Conservation (phyloP, 23 tunicate genomes). For the Diplosoma virens region DNA sequence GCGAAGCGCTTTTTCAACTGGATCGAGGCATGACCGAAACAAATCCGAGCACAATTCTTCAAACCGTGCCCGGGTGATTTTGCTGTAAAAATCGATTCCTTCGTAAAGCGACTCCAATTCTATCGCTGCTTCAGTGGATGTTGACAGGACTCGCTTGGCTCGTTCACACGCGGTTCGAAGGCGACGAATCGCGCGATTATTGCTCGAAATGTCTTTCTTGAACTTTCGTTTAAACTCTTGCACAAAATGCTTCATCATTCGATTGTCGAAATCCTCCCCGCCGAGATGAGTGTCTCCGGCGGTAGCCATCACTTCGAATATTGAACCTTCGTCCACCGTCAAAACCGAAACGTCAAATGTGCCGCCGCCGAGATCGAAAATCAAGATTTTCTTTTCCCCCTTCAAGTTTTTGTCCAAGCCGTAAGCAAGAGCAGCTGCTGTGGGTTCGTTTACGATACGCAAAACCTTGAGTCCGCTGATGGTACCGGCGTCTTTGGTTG, state of each 20-base stretch:
- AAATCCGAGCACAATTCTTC: slow-evolving; percentile 91
- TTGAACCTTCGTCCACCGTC: slow-evolving; percentile 71
- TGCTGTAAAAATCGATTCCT: slow-evolving; percentile 87
- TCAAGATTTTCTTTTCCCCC: slow-evolving; percentile 62
- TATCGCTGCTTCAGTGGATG: slow-evolving; percentile 78
- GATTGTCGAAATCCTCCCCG: slow-evolving; percentile 96
- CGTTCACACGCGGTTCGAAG: slow-evolving; percentile 89
- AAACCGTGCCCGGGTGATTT: slow-evolving; percentile 82
- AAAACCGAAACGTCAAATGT: slow-evolving; percentile 89
- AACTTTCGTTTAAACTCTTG: slow-evolving; percentile 71
- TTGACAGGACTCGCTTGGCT: slow-evolving; percentile 73
- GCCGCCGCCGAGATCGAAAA: slow-evolving; percentile 96
- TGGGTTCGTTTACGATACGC: slow-evolving; percentile 83
- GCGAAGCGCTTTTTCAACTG: slow-evolving; percentile 83
- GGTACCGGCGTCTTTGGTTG: slow-evolving; percentile 81
- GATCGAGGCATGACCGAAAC: slow-evolving; percentile 75
- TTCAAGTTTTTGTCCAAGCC: slow-evolving; percentile 65
- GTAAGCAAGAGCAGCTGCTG: slow-evolving; percentile 93
- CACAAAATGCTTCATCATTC: slow-evolving; percentile 84
- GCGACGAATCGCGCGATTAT: slow-evolving; percentile 67
- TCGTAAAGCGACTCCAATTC: slow-evolving; percentile 88
- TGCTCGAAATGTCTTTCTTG: slow-evolving; percentile 68
- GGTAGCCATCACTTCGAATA: slow-evolving; percentile 83
- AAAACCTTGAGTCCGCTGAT: slow-evolving; percentile 79
- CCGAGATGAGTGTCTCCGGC: slow-evolving; percentile 93